phyloP scores from a whole-genome alignment of 2,113 vertebrate genomes.

The Psilopsiagon aurifrons region DNA sequence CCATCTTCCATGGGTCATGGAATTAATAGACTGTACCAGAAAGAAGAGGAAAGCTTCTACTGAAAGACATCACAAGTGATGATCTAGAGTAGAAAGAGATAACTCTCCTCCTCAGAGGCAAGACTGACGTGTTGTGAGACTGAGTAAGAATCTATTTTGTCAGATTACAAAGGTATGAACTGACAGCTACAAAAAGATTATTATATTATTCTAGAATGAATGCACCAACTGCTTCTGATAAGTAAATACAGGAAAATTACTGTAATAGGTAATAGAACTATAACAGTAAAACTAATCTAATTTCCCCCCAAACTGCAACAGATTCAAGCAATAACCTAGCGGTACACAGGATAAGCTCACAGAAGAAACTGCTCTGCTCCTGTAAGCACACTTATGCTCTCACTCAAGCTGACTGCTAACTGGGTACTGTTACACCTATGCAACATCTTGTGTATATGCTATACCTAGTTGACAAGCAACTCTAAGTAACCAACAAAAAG shows the following conservation, averaged over 20 bases:
- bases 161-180: conserved; percentile 1
- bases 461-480: not conserved
- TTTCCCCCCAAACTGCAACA: not conserved
- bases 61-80: not conserved
- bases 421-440: not conserved
- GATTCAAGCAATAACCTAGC: not conserved
- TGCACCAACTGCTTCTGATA: not conserved
- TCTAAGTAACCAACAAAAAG: not conserved
- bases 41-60: not conserved
- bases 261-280: not conserved
- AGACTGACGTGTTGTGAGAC: not conserved
- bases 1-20: not conserved
- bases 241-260: not conserved
- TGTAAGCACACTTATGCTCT: not conserved
- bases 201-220: not conserved
- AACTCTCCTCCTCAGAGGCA: conserved; percentile 1
- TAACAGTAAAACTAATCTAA: not conserved
- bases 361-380: not conserved
- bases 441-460: not conserved
- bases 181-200: conserved; percentile 27
- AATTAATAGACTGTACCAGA: not conserved
- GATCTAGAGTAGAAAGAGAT: not conserved
- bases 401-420: not conserved
- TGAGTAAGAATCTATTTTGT: conserved; percentile 29
- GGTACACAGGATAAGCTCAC: not conserved